Evolutionary conservation across 2,888 invertebrate genomes (phyloP).

Genomic region (Strigamia transsilvanica): DNA sequence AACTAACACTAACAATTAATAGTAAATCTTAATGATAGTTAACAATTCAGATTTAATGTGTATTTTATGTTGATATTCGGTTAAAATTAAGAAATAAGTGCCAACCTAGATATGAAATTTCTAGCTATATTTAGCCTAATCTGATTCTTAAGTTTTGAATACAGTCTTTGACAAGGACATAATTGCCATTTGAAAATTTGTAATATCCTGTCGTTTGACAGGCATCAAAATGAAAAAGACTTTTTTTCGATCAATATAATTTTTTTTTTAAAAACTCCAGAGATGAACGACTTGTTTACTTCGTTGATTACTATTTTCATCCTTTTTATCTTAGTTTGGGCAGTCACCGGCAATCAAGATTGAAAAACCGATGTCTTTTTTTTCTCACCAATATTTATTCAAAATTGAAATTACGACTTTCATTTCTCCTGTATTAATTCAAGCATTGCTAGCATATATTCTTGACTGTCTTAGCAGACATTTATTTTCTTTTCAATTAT

Average conservation of each 20-base stretch:
- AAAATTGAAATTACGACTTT: not conserved
- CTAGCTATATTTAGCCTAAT: not conserved
- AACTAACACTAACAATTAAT: not conserved
- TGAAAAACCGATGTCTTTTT: slow-evolving; percentile 37
- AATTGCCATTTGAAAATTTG: not conserved
- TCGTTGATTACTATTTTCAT: not conserved
- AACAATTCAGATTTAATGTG: not conserved
- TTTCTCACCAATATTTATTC: slow-evolving; percentile 10
- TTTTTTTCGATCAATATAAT: no score
- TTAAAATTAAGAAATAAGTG: not conserved
- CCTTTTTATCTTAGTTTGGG: slow-evolving; percentile 26
- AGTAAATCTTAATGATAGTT: not conserved
- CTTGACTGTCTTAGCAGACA: slow-evolving; percentile 6
- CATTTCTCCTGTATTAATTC: slow-evolving; percentile 34
- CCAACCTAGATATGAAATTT: slow-evolving; percentile 2
- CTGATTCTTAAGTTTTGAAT: slow-evolving; percentile 9
- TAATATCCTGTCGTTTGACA: not conserved
- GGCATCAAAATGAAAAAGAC: no score
- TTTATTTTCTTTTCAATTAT: slow-evolving; percentile 5
- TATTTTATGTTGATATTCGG: not conserved
- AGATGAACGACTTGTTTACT: not conserved
- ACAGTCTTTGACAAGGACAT: not conserved
- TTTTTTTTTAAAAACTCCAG: not conserved
- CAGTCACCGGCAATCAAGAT: slow-evolving; percentile 30
- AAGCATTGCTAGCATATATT: slow-evolving; percentile 28